Conservation (phyloP, 2,113 vertebrate species). For the Pagrus major region DNA sequence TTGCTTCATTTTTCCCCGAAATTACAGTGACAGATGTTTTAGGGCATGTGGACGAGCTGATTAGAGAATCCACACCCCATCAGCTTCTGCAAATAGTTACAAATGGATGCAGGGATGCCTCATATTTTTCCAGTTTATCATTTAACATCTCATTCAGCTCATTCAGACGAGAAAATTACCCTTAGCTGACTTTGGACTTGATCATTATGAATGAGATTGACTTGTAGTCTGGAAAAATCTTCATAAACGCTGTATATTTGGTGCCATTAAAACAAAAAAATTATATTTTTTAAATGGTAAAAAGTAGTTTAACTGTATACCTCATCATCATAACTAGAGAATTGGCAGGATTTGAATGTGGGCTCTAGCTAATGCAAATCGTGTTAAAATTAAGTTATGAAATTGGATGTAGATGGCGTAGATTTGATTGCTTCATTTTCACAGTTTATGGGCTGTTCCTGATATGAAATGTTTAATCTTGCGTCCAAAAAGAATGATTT, state of each 20-base stretch:
- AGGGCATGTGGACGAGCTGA: slow-evolving; percentile 49
- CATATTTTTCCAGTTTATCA: slow-evolving; percentile 31
- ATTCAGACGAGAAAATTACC: slow-evolving; percentile 27
- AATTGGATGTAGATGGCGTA: not conserved
- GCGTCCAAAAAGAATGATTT: not conserved
- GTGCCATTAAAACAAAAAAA: slow-evolving; percentile 5
- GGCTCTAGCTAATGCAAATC: not conserved
- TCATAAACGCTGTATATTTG: not conserved
- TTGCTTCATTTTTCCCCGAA: slow-evolving; percentile 1
- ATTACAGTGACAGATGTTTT: slow-evolving; percentile 53
- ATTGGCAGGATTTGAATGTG: not conserved
- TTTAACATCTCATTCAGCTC: slow-evolving; percentile 52
- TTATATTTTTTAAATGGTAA: not conserved
- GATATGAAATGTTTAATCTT: not conserved
- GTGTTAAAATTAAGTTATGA: not conserved
- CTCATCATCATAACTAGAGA: slow-evolving; percentile 7
- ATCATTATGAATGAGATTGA: slow-evolving; percentile 25
- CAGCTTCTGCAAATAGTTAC: slow-evolving; percentile 52
- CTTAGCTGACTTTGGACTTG: slow-evolving; percentile 6
- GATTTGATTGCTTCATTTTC: not conserved
- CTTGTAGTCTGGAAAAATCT: not conserved
- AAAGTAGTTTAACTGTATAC: not conserved
- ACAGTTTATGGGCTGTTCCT: not conserved
- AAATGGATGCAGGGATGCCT: slow-evolving; percentile 51
- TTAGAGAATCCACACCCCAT: slow-evolving; percentile 53